Evolutionary conservation across 2,888 invertebrate genomes (phyloP).

Genomic region (Caenorhabditis becei): DNA sequence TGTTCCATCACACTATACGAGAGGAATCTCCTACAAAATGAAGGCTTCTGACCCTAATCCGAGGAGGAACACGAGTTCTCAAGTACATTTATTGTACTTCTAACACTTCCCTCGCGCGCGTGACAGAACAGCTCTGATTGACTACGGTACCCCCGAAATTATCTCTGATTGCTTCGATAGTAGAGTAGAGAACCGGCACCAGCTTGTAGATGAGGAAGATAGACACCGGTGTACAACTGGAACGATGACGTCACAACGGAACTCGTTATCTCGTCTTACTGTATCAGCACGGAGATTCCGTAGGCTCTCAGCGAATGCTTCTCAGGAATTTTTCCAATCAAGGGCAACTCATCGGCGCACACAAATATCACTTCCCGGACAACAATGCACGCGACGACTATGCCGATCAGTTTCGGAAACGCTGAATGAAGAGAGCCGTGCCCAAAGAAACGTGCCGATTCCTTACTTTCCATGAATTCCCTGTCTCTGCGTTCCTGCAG

Average conservation of each 20-base stretch:
- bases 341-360: neutral
- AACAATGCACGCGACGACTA: neutral
- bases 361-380: neutral
- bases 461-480: constrained; percentile 10
- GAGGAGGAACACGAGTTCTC: neutral
- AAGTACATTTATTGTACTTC: neutral
- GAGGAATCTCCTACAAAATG: neutral
- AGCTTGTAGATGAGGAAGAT: neutral
- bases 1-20: neutral
- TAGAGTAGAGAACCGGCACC: neutral
- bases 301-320: constrained; percentile 13
- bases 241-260: neutral
- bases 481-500: neutral
- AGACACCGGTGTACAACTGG: neutral
- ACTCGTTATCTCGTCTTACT: neutral
- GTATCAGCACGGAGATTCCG: constrained; percentile 10
- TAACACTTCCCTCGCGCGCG: neutral
- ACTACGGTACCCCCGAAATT: neutral
- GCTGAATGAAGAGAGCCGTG: neutral
- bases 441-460: neutral
- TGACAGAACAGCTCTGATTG: no score
- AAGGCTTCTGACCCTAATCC: neutral
- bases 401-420: constrained; percentile 7
- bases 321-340: neutral
- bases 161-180: neutral